Evolutionary conservation across 2,113 vertebrate genomes (phyloP).

Genomic region (Passer domesticus): DNA sequence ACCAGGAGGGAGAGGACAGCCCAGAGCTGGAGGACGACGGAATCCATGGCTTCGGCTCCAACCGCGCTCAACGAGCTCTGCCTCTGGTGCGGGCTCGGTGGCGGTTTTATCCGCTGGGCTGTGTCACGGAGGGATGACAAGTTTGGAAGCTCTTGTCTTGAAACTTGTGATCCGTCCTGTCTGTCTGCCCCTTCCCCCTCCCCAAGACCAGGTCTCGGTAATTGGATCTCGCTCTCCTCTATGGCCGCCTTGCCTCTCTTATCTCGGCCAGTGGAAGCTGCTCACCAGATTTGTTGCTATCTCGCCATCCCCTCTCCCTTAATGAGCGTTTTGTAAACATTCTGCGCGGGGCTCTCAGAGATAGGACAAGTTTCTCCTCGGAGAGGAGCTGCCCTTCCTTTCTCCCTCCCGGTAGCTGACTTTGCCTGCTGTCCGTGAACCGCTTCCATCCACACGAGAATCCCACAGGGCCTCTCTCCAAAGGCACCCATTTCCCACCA

Average conservation of each 20-base stretch:
- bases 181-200: slow-evolving; percentile 74
- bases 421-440: slow-evolving; percentile 37
- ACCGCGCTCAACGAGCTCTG: slow-evolving; percentile 55
- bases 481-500: not conserved
- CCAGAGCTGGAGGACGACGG: slow-evolving; percentile 48
- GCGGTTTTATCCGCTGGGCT: slow-evolving; percentile 71
- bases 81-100: slow-evolving; percentile 62
- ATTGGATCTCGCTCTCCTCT: slow-evolving; percentile 78
- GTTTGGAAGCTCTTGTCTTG: slow-evolving; percentile 80
- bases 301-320: slow-evolving; percentile 89
- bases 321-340: slow-evolving; percentile 99
- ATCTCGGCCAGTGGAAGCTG: slow-evolving; percentile 88
- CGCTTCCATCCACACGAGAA: not conserved
- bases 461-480: not conserved
- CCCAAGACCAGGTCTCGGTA: slow-evolving; percentile 80
- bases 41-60: slow-evolving; percentile 70
- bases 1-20: slow-evolving; percentile 62
- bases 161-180: slow-evolving; percentile 66
- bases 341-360: slow-evolving; percentile 81
- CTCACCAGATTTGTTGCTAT: slow-evolving; percentile 91
- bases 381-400: slow-evolving; percentile 59
- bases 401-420: slow-evolving; percentile 38
- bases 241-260: slow-evolving; percentile 85
- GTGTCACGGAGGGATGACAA: slow-evolving; percentile 80
- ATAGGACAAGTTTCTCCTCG: slow-evolving; percentile 79